Conservation (phyloP, 2,888 invertebrate genomes). For the Chromoteleia sp. region DNA sequence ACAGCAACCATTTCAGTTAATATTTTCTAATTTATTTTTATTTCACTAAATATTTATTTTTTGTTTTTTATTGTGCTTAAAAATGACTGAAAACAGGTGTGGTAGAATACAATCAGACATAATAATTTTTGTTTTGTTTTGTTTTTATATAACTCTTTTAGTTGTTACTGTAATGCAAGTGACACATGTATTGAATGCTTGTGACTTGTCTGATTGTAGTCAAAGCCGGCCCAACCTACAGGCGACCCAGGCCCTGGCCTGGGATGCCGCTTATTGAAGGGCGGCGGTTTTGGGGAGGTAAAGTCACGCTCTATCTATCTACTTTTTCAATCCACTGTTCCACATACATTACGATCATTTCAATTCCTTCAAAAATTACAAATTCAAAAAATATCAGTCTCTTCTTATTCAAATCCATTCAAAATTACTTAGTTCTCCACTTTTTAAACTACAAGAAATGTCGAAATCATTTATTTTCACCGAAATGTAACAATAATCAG, state of each 20-base stretch:
- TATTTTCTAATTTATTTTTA: no score
- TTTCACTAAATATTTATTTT: no score
- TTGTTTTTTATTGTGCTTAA: no score
- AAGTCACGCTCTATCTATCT: slow-evolving; percentile 14
- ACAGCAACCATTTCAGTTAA: no score
- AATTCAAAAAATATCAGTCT: no score
- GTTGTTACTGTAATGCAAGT: slow-evolving; percentile 10
- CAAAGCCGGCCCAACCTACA: slow-evolving; percentile 62
- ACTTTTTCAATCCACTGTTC: background rate
- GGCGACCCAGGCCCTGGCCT: slow-evolving; percentile 66
- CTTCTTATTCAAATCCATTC: no score
- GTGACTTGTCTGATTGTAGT: slow-evolving; percentile 57
- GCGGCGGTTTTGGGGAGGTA: slow-evolving; percentile 63
- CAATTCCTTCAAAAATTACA: background rate
- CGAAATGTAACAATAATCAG: no score
- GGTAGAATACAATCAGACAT: slow-evolving; percentile 52
- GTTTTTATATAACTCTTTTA: slow-evolving; percentile 20
- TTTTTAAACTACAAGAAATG: no score
- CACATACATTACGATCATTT: background rate
- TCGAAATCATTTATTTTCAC: no score
- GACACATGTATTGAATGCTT: slow-evolving; percentile 26
- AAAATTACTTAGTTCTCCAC: no score
- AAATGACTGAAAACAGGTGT: background rate
- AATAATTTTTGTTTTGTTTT: slow-evolving; percentile 27
- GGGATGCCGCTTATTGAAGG: slow-evolving; percentile 56